phyloP scores from a whole-genome alignment of 1,140 invertebrate species.

The Cotesia glomerata region DNA sequence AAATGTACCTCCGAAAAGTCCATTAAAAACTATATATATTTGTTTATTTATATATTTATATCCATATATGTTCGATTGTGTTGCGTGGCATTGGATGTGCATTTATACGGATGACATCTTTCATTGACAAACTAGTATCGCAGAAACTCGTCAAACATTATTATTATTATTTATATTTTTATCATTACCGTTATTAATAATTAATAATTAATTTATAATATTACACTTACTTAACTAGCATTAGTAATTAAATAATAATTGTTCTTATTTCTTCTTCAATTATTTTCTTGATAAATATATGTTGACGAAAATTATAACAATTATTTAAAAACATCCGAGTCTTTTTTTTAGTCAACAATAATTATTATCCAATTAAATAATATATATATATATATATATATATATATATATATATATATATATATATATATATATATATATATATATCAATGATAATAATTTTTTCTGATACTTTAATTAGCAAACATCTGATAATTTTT shows the following conservation, averaged over 20 bases:
- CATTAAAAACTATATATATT: conserved; percentile 17
- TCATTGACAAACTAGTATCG: conserved; percentile 30
- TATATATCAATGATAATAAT: too few relatives aligned
- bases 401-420: too few relatives aligned
- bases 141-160: conserved; percentile 28
- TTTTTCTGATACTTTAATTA: too few relatives aligned
- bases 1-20: conserved; percentile 20
- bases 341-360: too few relatives aligned
- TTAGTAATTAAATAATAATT: neutral
- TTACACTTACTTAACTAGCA: conserved; percentile 19
- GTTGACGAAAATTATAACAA: too few relatives aligned
- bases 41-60: neutral
- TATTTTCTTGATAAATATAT: conserved; percentile 42
- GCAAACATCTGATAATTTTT: too few relatives aligned
- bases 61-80: conserved; percentile 28
- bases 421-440: too few relatives aligned
- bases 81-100: conserved; percentile 41
- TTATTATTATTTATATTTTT: conserved; percentile 7
- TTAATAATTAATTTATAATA: conserved; percentile 14
- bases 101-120: conserved; percentile 31
- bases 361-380: too few relatives aligned
- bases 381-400: too few relatives aligned
- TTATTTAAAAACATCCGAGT: too few relatives aligned
- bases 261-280: conserved; percentile 20
- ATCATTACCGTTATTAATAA: too few relatives aligned